Percentiles rank a stretch among this genome's conserved stretches.
Evolutionary conservation across 2,888 invertebrate genomes (phyloP).

Genomic region (Temnothorax ravouxi): DNA sequence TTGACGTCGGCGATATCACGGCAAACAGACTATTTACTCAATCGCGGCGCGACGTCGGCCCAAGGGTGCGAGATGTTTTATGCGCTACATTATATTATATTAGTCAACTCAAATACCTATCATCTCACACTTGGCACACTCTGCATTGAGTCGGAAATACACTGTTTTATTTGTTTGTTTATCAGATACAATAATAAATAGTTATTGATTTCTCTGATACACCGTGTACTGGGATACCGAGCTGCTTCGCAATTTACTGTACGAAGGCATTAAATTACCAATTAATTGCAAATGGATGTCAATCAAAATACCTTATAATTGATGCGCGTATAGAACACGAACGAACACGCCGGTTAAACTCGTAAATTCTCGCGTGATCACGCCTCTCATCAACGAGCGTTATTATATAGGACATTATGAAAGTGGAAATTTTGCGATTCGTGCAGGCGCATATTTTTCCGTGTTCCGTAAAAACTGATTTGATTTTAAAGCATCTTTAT

Average conservation of each 20-base stretch:
- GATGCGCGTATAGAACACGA: neutral
- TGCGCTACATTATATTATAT: neutral
- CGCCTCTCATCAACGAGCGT: neutral
- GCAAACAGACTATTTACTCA: no score
- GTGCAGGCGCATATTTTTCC: conserved; percentile 31
- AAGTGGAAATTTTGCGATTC: conserved; percentile 18
- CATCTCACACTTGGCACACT: neutral
- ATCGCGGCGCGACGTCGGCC: no score
- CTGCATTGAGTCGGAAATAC: neutral
- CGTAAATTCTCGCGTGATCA: neutral
- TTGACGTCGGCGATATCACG: no score
- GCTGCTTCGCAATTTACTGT: conserved; percentile 22
- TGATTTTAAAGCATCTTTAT: conserved; percentile 48
- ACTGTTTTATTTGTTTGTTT: neutral
- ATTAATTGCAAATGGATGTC: conserved; percentile 43
- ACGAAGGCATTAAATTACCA: conserved; percentile 30
- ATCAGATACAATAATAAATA: neutral
- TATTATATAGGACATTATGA: neutral
- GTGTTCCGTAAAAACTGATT: conserved; percentile 20
- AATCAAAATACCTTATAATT: conserved; percentile 12
- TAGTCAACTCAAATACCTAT: neutral
- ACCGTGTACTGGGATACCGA: neutral
- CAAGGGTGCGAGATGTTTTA: neutral
- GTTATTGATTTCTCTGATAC: neutral
- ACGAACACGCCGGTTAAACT: neutral